A percentile compares a stretch with the other conserved stretches of the same genome.
Evolutionary conservation across 2,113 vertebrate genomes (phyloP).

Genomic region (Sterrhoptilus dennistouni): DNA sequence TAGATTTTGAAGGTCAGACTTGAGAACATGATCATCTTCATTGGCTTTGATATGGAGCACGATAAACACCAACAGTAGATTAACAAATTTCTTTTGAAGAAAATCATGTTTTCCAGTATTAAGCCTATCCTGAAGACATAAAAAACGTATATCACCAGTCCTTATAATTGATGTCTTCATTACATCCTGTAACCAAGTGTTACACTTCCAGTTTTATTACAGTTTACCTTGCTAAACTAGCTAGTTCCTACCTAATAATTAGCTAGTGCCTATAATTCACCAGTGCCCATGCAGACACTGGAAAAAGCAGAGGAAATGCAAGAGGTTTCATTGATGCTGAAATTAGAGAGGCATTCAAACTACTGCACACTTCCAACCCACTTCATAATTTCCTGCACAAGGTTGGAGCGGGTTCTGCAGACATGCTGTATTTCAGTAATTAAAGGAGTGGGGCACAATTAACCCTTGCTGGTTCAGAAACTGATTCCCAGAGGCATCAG

Average conservation of each 20-base stretch:
- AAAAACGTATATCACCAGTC: not conserved
- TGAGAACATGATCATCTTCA: not conserved
- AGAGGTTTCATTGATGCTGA: not conserved
- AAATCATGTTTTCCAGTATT: not conserved
- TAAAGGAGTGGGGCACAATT: not conserved
- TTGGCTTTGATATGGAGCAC: not conserved
- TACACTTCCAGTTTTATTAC: not conserved
- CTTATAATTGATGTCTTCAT: not conserved
- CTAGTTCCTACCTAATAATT: not conserved
- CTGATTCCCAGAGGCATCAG: not conserved
- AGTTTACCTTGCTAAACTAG: not conserved
- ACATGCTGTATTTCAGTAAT: not conserved
- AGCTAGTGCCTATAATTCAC: not conserved
- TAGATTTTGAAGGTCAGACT: not conserved
- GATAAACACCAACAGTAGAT: not conserved
- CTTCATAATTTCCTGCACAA: not conserved
- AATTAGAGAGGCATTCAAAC: not conserved
- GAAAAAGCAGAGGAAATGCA: not conserved
- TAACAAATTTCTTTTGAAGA: not conserved
- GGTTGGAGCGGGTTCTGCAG: not conserved
- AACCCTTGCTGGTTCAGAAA: not conserved
- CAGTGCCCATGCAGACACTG: not conserved
- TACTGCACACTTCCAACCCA: not conserved
- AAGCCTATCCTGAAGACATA: not conserved
- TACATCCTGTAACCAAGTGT: not conserved